Conservation (phyloP, 2,888 invertebrate species). For the Drosophila meridiana region DNA sequence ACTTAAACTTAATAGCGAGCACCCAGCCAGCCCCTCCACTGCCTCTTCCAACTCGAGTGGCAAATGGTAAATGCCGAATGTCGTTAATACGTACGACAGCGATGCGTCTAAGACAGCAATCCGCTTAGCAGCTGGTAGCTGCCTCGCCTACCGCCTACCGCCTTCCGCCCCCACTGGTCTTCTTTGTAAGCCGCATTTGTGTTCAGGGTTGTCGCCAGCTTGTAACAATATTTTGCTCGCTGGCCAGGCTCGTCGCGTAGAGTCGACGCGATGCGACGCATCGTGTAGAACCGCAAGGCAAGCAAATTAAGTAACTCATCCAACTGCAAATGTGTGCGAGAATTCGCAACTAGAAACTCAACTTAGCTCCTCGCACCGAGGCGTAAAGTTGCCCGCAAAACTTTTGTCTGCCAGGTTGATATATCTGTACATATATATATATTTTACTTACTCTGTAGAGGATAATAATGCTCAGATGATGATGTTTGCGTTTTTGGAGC, state of each 20-base stretch:
- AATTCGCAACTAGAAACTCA: constrained; percentile 19
- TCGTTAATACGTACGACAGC: constrained; percentile 26
- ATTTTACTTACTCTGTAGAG: constrained; percentile 27
- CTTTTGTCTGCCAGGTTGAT: constrained; percentile 41
- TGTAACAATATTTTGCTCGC: constrained; percentile 36
- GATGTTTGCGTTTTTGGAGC: constrained; percentile 57
- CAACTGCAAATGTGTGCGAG: constrained; percentile 29
- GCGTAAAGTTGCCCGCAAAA: constrained; percentile 54
- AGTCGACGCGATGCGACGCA: neutral
- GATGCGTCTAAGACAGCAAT: constrained; percentile 47
- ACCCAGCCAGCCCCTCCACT: neutral
- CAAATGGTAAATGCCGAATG: constrained; percentile 40
- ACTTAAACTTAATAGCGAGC: constrained; percentile 26
- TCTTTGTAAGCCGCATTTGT: constrained; percentile 37
- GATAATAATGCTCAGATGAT: constrained; percentile 59
- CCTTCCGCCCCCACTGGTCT: no score
- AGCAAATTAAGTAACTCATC: constrained; percentile 70
- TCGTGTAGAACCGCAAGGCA: constrained; percentile 49
- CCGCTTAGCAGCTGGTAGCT: constrained; percentile 38
- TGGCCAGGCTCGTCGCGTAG: constrained; percentile 13
- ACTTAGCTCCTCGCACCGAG: constrained; percentile 21
- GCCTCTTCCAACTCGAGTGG: constrained; percentile 23
- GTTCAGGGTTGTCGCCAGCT: constrained; percentile 39
- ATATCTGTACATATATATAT: constrained; percentile 24
- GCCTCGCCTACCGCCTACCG: neutral